These are phyloP conservation scores for Sycophila sp. DNA, from an alignment of 1,140 invertebrate species.

Conservation along the genomic window DNA sequence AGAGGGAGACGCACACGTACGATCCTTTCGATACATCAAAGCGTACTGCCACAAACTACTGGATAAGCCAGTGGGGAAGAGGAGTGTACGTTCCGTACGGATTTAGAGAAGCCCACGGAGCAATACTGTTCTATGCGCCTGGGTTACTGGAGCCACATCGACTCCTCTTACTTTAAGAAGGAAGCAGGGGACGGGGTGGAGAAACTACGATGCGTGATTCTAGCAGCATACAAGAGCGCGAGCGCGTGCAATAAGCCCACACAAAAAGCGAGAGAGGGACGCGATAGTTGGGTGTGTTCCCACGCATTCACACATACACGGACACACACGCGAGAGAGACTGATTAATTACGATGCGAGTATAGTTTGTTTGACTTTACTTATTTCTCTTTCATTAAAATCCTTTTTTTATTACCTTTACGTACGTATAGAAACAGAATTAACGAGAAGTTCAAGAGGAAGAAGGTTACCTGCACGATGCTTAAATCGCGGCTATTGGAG, in stretches of 20 bases:
- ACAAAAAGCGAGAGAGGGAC: constrained; percentile 8
- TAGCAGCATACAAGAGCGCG: neutral
- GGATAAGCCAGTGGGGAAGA: too few relatives aligned
- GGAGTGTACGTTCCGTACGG: neutral
- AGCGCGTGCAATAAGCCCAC: neutral
- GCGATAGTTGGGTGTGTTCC: neutral
- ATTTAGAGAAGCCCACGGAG: neutral
- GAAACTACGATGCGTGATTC: neutral
- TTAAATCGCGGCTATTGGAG: neutral
- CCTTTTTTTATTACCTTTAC: neutral
- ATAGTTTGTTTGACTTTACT: too few relatives aligned
- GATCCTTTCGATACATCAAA: too few relatives aligned
- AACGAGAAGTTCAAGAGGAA: constrained; percentile 9
- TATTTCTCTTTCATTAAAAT: too few relatives aligned
- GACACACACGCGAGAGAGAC: neutral
- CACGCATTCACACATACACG: neutral
- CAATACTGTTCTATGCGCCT: neutral
- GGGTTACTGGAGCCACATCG: too few relatives aligned
- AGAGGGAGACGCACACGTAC: neutral
- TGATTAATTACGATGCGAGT: too few relatives aligned
- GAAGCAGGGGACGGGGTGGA: too few relatives aligned
- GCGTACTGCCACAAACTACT: too few relatives aligned
- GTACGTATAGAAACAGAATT: neutral
- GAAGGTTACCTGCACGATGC: neutral
- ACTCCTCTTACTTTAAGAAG: too few relatives aligned